Percentiles rank a stretch among this genome's conserved stretches.
Conservation (phyloP, 2,888 invertebrate genomes). For the Timandra comae region DNA sequence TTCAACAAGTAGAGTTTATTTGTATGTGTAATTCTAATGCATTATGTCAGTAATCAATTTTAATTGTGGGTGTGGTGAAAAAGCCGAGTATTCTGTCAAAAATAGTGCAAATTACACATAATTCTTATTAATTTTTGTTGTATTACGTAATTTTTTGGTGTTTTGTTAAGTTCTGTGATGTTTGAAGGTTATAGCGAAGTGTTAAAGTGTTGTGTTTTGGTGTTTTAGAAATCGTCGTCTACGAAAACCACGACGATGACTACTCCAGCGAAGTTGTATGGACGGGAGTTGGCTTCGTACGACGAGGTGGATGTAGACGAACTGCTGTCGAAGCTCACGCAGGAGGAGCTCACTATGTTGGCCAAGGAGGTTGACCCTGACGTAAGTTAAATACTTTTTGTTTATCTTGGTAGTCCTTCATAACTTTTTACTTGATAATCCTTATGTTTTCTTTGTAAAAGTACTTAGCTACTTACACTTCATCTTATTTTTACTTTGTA, state of each 20-base stretch:
- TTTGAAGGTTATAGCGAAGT: slow-evolving; percentile 9
- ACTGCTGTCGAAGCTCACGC: slow-evolving; percentile 92
- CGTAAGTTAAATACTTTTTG: too few species aligned
- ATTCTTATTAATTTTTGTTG: slow-evolving; percentile 36
- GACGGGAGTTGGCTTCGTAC: slow-evolving; percentile 92
- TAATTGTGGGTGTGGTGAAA: slow-evolving; percentile 61
- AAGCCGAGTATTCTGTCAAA: slow-evolving; percentile 41
- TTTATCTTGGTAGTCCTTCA: too few species aligned
- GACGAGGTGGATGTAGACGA: slow-evolving; percentile 98
- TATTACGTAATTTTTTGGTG: slow-evolving; percentile 26
- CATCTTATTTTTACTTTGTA: too few species aligned
- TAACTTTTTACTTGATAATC: too few species aligned
- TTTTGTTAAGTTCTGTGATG: slow-evolving; percentile 11
- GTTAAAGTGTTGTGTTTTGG: slow-evolving; percentile 37
- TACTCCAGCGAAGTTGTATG: slow-evolving; percentile 92
- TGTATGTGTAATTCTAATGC: too few species aligned
- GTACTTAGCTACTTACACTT: too few species aligned
- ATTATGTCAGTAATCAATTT: slow-evolving; percentile 33
- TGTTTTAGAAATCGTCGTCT: slow-evolving; percentile 89
- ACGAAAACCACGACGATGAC: slow-evolving; percentile 94
- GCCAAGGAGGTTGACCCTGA: slow-evolving; percentile 99
- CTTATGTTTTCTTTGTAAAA: too few species aligned
- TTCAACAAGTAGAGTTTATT: too few species aligned
- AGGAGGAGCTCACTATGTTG: slow-evolving; percentile 97
- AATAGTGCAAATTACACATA: slow-evolving; percentile 27